Evolutionary conservation across 2,113 vertebrate species (phyloP).

Genomic region (Oryctolagus cuniculus): DNA sequence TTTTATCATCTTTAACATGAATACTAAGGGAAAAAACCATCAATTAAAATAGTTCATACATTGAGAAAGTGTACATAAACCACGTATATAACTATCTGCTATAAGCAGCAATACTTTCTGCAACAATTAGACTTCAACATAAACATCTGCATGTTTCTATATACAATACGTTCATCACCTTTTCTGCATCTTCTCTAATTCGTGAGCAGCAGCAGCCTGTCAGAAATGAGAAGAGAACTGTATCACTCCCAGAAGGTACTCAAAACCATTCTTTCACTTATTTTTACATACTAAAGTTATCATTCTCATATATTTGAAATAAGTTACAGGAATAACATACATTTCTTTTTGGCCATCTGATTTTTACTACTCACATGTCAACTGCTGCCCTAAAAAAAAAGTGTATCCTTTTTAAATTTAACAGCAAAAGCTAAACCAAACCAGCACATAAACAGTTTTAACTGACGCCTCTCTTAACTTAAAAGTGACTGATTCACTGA

Average conservation of each 20-base stretch:
- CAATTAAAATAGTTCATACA: conserved; percentile 52
- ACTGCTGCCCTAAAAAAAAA: conserved; percentile 44
- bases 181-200: conserved; percentile 90
- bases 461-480: background rate
- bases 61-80: background rate
- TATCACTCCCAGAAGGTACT: conserved; percentile 78
- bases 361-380: conserved; percentile 46
- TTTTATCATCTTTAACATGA: conserved; percentile 89
- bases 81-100: background rate
- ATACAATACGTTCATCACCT: conserved; percentile 84
- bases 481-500: background rate
- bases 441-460: conserved; percentile 5
- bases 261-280: conserved; percentile 47
- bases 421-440: conserved; percentile 18
- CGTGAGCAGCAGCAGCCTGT: conserved; percentile 88
- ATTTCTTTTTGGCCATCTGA: background rate
- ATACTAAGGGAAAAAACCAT: conserved; percentile 79
- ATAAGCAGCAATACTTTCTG: background rate
- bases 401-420: background rate
- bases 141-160: background rate
- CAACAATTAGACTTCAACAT: conserved; percentile 14
- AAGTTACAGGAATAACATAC: conserved; percentile 19
- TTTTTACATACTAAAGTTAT: conserved; percentile 30
- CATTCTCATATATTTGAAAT: conserved; percentile 21
- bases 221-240: conserved; percentile 83